A percentile compares a stretch with the other conserved stretches of the same genome.
phyloP scores from a whole-genome alignment of 2,797 vertebrate genomes.

The Neopelma chrysocephalum region DNA sequence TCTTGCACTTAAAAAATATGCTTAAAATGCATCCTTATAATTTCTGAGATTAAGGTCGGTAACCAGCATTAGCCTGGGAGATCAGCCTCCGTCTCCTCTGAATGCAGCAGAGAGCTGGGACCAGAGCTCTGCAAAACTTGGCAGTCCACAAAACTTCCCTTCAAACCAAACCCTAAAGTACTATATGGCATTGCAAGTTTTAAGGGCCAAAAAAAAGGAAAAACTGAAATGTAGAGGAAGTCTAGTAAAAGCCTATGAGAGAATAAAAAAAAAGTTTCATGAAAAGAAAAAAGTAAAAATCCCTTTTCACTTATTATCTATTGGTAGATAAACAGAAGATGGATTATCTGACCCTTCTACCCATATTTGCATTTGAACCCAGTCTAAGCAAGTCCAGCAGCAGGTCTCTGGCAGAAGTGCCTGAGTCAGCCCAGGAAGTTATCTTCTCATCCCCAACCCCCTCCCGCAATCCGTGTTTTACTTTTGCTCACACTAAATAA shows the following conservation, averaged over 20 bases:
- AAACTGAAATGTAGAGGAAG: not conserved
- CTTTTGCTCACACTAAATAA: slow-evolving; percentile 8
- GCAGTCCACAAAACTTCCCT: not conserved
- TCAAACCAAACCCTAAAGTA: not conserved
- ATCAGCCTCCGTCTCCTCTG: not conserved
- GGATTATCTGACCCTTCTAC: not conserved
- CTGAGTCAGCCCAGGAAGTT: not conserved
- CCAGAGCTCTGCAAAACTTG: not conserved
- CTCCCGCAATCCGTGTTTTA: not conserved
- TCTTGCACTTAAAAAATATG: not conserved
- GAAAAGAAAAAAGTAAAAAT: not conserved
- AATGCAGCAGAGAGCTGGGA: not conserved
- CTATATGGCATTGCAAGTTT: accelerated
- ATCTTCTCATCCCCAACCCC: not conserved
- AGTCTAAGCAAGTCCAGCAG: not conserved
- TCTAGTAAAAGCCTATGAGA: not conserved
- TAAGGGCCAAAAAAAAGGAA: not conserved
- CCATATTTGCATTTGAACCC: not conserved
- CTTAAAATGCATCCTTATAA: accelerated
- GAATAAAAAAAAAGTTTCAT: not conserved
- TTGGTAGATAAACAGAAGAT: not conserved
- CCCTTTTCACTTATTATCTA: not conserved
- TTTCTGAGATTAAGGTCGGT: not conserved
- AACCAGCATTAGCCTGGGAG: not conserved
- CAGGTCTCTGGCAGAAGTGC: not conserved